Percentiles rank a stretch among this genome's conserved stretches.
phyloP scores from a whole-genome alignment of 2,797 vertebrate species.

The Anguilla marmorata region DNA sequence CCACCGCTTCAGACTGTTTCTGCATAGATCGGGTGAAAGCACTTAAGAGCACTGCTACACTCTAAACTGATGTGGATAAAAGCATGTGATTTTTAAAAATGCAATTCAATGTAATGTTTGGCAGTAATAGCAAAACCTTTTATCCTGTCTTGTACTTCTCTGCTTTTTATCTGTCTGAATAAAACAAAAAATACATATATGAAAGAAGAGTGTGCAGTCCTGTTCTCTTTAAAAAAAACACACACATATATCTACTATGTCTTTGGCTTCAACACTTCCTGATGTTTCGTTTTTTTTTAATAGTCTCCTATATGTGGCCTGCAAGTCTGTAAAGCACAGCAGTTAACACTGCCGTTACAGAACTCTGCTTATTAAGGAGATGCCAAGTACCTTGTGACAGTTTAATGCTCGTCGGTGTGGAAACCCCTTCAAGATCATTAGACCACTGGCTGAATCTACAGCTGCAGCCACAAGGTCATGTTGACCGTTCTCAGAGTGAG shows the following conservation, averaged over 20 bases:
- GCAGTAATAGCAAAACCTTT: too few species aligned
- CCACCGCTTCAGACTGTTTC: too few species aligned
- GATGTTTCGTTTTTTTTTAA: background rate
- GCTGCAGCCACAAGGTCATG: constrained; percentile 16
- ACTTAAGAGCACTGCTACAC: too few species aligned
- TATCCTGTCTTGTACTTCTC: too few species aligned
- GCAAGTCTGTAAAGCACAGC: background rate
- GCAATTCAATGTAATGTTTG: too few species aligned
- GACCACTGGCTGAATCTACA: constrained; percentile 11
- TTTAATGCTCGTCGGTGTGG: background rate
- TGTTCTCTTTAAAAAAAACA: too few species aligned
- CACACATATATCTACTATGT: background rate
- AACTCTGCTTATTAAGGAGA: constrained; percentile 15
- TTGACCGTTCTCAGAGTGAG: constrained; percentile 16
- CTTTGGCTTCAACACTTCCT: background rate
- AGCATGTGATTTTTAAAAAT: too few species aligned
- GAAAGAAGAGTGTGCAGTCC: too few species aligned
- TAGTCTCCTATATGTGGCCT: background rate
- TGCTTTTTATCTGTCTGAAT: too few species aligned
- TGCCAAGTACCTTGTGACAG: background rate
- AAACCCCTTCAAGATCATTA: constrained; percentile 32
- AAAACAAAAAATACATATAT: too few species aligned
- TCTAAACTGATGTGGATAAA: too few species aligned
- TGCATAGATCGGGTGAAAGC: too few species aligned
- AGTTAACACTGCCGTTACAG: background rate